phyloP scores from a whole-genome alignment of 2,113 vertebrate genomes.

The human region DNA sequence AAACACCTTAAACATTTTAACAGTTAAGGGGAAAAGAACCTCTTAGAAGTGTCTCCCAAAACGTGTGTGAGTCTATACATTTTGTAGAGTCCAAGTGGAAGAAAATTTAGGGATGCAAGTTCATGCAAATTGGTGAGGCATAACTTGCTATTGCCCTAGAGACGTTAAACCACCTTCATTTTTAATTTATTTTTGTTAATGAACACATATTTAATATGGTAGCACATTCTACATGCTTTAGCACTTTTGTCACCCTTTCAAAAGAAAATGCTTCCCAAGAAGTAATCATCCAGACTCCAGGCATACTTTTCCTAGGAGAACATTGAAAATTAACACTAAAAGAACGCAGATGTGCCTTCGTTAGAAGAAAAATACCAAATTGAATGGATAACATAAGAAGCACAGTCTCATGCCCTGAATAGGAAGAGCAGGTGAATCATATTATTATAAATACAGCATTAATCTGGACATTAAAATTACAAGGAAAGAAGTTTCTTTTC shows the following conservation, averaged over 20 bases:
- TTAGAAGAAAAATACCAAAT: conserved; percentile 23
- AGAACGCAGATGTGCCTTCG: background rate
- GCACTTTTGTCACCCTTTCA: background rate
- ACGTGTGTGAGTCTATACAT: background rate
- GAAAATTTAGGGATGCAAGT: conserved; percentile 4
- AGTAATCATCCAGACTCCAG: background rate
- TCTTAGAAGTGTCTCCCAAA: background rate
- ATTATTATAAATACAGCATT: background rate
- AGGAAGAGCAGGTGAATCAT: background rate
- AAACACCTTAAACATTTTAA: background rate
- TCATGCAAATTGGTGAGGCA: background rate
- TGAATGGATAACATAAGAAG: background rate
- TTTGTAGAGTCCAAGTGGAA: background rate
- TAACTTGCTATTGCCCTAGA: conserved; percentile 12
- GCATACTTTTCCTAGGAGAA: conserved; percentile 18
- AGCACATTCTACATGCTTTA: conserved; percentile 29
- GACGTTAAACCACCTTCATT: conserved; percentile 16
- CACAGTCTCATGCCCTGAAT: background rate
- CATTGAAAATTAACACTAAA: background rate
- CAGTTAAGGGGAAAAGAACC: background rate
- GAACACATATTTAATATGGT: background rate
- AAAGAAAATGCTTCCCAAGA: background rate
- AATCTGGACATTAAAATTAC: background rate
- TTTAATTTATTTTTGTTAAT: conserved; percentile 62
- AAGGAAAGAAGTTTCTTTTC: background rate